Base-by-base conservation (phyloP, 2,797 vertebrate genomes). In the Sternarchorhynchus goeldii region DNA sequence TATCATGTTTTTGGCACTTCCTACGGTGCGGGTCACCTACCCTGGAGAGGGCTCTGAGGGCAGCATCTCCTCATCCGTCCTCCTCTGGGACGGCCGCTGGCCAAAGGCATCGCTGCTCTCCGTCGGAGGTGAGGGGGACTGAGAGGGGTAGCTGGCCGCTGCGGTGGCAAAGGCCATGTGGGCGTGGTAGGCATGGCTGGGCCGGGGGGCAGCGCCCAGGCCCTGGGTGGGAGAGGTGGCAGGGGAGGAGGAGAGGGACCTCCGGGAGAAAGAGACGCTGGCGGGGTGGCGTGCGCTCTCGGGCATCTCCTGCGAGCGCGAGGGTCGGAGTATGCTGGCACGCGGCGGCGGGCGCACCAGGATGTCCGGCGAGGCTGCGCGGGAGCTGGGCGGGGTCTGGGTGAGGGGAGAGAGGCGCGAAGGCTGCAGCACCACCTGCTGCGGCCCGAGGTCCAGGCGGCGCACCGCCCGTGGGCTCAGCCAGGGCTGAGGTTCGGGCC, bases 341-440 rank as follows among this genome's bases (percentile, higher is more conserved):
- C 96, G 96, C 0, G 96, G 97, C 79, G 97, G 94, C 82, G 97
- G 96, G 0, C 97, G 94, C 75, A 96, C 95, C 0, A 97, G 91
- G 76, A 99, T 96, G 92, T 99, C 97, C 0, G 97, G 97, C 73
- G 98, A 99, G 90, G 95, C 96, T 32, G 96, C 96, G 71, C 95
- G 95, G 90, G 97, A 97, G 91, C 96, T 98, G 85, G 98, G 94
- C 84, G 98, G 97, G 79, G 97, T 99, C 92, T 99, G 97, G 89
- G 96, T 97, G 86, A 99, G 94, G 78, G 98, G 98, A 81, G 97
- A 99, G 87, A 99, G 97, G 85, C 96, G 94, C 0, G 98, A 98
- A 77, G 97, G 97, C 91, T 97, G 97, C 89, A 99, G 96, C 89
- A 99, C 97, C 93, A 99, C 95, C 84, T 98, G 97, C 93, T 97